phyloP scores from a whole-genome alignment of 2,888 invertebrate species.

The Mythimna pallens region DNA sequence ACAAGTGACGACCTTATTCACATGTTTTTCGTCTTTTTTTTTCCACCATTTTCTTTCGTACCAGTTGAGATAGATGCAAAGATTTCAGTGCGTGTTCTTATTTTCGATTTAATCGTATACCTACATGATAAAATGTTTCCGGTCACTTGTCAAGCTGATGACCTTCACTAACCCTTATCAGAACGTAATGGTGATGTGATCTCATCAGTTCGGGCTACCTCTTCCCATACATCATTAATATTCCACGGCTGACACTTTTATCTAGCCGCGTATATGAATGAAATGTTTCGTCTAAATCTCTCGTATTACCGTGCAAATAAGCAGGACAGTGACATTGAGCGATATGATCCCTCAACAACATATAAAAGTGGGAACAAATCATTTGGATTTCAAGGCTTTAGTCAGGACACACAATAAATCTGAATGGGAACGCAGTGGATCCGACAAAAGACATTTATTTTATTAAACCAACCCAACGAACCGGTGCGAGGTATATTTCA shows the following conservation, averaged over 20 bases:
- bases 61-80: neutral
- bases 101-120: neutral
- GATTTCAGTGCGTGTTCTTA: neutral
- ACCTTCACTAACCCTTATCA: slow-evolving; percentile 15
- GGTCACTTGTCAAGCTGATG: slow-evolving; percentile 5
- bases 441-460: slow-evolving; percentile 61
- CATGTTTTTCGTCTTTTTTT: no score
- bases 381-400: slow-evolving; percentile 51
- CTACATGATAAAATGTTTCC: neutral
- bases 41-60: neutral
- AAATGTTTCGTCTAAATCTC: slow-evolving; percentile 18
- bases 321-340: slow-evolving; percentile 31
- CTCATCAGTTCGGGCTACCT: slow-evolving; percentile 13
- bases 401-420: slow-evolving; percentile 52
- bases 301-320: slow-evolving; percentile 21
- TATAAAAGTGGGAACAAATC: slow-evolving; percentile 54
- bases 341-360: slow-evolving; percentile 46
- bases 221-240: slow-evolving; percentile 23
- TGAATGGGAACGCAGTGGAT: slow-evolving; percentile 49
- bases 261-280: slow-evolving; percentile 8
- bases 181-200: slow-evolving; percentile 7
- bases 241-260: slow-evolving; percentile 27
- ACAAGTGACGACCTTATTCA: slow-evolving; percentile 39
- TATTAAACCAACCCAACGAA: slow-evolving; percentile 36
- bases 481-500: slow-evolving; percentile 29